phyloP scores from a whole-genome alignment of 2,113 vertebrate species.

The Hipposideros armiger region DNA sequence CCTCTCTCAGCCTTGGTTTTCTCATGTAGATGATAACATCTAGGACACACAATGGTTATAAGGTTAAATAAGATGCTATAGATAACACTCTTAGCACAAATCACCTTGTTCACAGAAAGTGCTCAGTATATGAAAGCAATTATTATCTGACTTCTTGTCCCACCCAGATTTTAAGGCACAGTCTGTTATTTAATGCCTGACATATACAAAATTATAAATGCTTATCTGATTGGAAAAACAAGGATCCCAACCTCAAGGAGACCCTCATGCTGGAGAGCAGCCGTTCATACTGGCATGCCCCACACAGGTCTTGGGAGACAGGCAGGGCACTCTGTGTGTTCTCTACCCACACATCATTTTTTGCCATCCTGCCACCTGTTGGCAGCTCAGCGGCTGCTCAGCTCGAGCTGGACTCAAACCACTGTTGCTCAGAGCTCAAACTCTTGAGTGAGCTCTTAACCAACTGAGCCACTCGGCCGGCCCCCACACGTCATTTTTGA shows the following conservation, averaged over 20 bases:
- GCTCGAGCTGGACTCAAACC: too few species aligned
- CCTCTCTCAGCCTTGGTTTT: neutral
- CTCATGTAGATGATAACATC: neutral
- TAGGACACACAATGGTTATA: neutral
- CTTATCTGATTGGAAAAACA: conserved; percentile 14
- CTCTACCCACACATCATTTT: neutral
- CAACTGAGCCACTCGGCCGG: too few species aligned
- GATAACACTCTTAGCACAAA: neutral
- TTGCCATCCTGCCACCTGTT: too few species aligned
- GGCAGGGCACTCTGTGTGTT: neutral
- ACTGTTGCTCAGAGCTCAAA: too few species aligned
- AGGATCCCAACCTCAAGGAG: neutral
- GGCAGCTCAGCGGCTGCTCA: too few species aligned
- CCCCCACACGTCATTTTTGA: neutral
- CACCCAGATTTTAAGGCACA: conserved; percentile 22
- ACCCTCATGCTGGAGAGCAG: neutral
- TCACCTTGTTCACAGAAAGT: neutral
- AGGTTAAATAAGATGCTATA: neutral
- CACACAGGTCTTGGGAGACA: neutral
- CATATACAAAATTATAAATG: neutral
- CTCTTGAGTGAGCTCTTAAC: too few species aligned
- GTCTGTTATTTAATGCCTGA: neutral
- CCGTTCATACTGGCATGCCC: neutral
- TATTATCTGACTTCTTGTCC: neutral
- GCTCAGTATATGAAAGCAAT: neutral